Percentiles rank a stretch among this genome's conserved stretches.
Conservation (phyloP, 2,113 vertebrate species). For the Gopherus flavomarginatus region DNA sequence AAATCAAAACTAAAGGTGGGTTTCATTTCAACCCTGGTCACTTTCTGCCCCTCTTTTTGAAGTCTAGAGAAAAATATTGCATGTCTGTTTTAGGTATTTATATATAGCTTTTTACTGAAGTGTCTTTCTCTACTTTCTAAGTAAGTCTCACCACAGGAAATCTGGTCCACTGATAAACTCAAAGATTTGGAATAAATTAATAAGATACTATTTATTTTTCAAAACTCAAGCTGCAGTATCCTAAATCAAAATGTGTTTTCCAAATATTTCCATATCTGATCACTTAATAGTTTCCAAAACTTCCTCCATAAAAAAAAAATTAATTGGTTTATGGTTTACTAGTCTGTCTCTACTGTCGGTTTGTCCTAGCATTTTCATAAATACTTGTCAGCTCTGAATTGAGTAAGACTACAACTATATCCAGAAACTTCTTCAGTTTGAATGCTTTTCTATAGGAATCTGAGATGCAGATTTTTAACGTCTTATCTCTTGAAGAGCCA, state of each 20-base stretch:
- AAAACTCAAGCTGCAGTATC: background rate
- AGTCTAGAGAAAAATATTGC: background rate
- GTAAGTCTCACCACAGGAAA: background rate
- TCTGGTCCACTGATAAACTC: background rate
- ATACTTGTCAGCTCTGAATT: background rate
- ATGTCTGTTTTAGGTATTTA: background rate
- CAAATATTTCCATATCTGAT: background rate
- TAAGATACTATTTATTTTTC: background rate
- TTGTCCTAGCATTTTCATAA: background rate
- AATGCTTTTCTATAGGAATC: accelerated
- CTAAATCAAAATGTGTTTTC: background rate
- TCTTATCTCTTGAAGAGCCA: accelerated
- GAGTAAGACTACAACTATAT: background rate
- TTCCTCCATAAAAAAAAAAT: background rate
- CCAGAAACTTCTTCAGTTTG: background rate
- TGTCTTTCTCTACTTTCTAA: background rate
- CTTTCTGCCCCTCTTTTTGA: background rate
- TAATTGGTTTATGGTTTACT: background rate
- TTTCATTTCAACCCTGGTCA: background rate
- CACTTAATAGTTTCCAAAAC: background rate
- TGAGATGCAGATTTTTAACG: background rate
- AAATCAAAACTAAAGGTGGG: accelerated
- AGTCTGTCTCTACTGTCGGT: background rate
- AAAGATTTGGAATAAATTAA: background rate
- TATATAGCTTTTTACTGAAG: accelerated